These are phyloP conservation scores for Prietella phreatophila DNA, from an alignment of 2,113 vertebrate species.

Conservation along the genomic window DNA sequence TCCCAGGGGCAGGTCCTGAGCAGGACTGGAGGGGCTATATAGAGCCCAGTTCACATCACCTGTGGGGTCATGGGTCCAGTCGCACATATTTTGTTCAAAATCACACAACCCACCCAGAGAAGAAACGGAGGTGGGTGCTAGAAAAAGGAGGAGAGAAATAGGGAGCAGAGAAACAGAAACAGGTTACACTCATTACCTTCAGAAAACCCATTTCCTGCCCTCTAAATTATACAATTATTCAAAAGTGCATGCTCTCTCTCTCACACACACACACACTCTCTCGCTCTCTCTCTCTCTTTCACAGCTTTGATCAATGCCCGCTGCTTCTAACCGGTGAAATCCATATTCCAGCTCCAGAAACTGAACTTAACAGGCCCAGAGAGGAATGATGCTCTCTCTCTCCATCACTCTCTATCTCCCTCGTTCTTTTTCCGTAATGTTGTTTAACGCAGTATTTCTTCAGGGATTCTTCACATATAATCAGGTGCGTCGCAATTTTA, in stretches of 20 bases:
- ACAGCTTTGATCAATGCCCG: slow-evolving; percentile 23
- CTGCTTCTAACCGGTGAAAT: slow-evolving; percentile 24
- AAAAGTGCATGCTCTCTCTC: not conserved
- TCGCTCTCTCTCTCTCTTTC: not conserved
- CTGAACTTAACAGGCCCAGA: slow-evolving; percentile 22
- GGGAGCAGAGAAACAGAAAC: slow-evolving; percentile 54
- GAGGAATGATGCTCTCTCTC: not conserved
- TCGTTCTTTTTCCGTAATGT: not conserved
- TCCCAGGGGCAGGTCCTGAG: slow-evolving; percentile 71
- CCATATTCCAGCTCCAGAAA: slow-evolving; percentile 39
- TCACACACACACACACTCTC: slow-evolving; percentile 2
- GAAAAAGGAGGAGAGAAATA: slow-evolving; percentile 39
- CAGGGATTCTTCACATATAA: not conserved
- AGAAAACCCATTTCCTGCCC: slow-evolving; percentile 17
- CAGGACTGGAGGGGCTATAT: slow-evolving; percentile 74
- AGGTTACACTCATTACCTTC: slow-evolving; percentile 41
- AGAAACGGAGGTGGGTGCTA: slow-evolving; percentile 65
- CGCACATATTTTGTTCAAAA: slow-evolving; percentile 86
- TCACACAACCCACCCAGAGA: slow-evolving; percentile 87
- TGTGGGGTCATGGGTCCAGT: slow-evolving; percentile 86
- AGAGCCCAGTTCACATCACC: slow-evolving; percentile 83
- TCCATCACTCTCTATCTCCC: not conserved
- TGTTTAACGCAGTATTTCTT: not conserved
- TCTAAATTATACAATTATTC: slow-evolving; percentile 31
- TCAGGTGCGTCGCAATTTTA: not conserved